phyloP scores from a whole-genome alignment of 2,113 vertebrate species.

The western clawed frog (Xenopus tropicalis) region DNA sequence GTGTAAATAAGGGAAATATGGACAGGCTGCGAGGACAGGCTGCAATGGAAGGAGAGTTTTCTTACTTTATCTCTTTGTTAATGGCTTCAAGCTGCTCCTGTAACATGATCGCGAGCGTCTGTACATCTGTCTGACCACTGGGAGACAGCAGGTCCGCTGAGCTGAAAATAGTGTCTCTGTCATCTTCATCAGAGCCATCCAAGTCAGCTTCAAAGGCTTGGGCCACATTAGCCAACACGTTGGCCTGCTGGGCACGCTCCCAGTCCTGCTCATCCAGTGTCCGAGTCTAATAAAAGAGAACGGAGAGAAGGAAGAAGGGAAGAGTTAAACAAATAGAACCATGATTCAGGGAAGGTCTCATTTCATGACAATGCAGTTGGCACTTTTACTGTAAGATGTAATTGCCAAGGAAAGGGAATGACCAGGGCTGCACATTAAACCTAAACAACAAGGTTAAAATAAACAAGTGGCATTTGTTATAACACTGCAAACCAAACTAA shows the following conservation, averaged over 20 bases:
- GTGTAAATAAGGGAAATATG: background rate
- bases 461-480: background rate
- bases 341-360: background rate
- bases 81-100: constrained; percentile 92
- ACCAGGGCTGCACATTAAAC: background rate
- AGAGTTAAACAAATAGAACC: background rate
- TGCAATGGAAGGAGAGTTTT: background rate
- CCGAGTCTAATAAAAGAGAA: constrained; percentile 54
- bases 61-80: constrained; percentile 93
- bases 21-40: background rate
- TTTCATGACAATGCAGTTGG: background rate
- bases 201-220: constrained; percentile 73
- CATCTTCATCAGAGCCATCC: constrained; percentile 80
- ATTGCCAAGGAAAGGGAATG: background rate
- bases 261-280: constrained; percentile 67
- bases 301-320: background rate
- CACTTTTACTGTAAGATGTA: background rate
- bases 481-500: too few relatives aligned
- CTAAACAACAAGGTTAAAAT: background rate
- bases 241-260: constrained; percentile 67
- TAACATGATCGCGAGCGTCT: constrained; percentile 89
- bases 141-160: constrained; percentile 82
- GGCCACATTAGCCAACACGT: constrained; percentile 61
- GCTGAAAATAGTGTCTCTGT: constrained; percentile 75
- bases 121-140: constrained; percentile 86